Conservation (phyloP, 1,140 invertebrate genomes). For the Macrostomum lignano region DNA sequence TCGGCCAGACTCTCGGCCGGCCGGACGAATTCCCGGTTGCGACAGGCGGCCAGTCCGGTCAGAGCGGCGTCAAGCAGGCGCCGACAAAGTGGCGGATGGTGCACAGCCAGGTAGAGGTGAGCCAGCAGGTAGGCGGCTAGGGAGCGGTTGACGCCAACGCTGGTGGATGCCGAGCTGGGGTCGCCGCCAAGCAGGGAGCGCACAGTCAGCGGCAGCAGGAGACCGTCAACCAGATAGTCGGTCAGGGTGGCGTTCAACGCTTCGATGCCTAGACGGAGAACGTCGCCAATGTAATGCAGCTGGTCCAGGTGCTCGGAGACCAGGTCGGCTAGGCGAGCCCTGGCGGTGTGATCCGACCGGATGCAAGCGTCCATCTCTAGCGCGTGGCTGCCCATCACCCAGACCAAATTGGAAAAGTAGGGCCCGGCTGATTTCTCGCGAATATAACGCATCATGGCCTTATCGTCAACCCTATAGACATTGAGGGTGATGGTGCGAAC, state of each 20-base stretch:
- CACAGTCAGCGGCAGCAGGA: conserved; percentile 73
- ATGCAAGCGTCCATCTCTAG: conserved; percentile 77
- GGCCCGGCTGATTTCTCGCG: conserved; percentile 71
- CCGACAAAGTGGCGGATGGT: too few relatives aligned
- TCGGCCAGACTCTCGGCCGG: too few relatives aligned
- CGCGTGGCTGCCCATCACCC: conserved; percentile 94
- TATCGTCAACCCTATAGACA: conserved; percentile 71
- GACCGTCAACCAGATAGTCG: conserved; percentile 64
- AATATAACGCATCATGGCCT: conserved; percentile 77
- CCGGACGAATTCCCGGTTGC: too few relatives aligned
- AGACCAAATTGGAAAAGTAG: conserved; percentile 93
- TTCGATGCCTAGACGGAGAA: conserved; percentile 60
- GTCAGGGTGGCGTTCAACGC: conserved; percentile 78
- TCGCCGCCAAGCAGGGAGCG: conserved; percentile 46
- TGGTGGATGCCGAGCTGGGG: too few relatives aligned
- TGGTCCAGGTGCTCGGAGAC: conserved; percentile 91
- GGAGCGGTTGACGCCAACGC: too few relatives aligned
- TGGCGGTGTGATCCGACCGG: conserved; percentile 55
- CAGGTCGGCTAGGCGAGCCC: conserved; percentile 56
- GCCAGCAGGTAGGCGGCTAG: too few relatives aligned
- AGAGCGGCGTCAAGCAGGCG: too few relatives aligned
- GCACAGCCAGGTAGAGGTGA: too few relatives aligned
- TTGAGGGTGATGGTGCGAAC: conserved; percentile 84
- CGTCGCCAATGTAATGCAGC: conserved; percentile 88
- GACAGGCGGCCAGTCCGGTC: too few relatives aligned